Evolutionary conservation across 2,888 invertebrate genomes (phyloP).

Genomic region (Maniola hyperantus): DNA sequence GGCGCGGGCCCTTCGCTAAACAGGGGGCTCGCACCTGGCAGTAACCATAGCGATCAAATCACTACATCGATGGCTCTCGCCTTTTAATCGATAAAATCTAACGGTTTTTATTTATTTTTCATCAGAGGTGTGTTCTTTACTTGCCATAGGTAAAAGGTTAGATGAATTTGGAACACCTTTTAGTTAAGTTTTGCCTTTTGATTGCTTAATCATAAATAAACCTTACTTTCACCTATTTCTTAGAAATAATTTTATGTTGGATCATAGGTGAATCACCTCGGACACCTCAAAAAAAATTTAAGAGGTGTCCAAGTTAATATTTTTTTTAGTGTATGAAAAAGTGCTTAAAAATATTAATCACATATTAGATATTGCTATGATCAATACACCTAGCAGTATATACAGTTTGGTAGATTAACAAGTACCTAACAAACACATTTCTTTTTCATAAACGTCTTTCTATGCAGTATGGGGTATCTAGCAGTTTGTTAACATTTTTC

Average conservation of each 20-base stretch:
- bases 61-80: conserved; percentile 64
- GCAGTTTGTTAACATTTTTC: neutral
- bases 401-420: too few species aligned
- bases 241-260: neutral
- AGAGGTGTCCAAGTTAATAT: too few species aligned
- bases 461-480: neutral
- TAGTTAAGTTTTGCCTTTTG: neutral
- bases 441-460: neutral
- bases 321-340: too few species aligned
- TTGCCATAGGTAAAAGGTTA: neutral
- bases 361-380: too few species aligned
- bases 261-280: neutral
- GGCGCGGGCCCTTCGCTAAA: conserved; percentile 59
- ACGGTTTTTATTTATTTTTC: conserved; percentile 54
- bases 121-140: neutral
- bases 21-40: conserved; percentile 69
- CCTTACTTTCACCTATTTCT: conserved; percentile 1
- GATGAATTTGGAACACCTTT: neutral
- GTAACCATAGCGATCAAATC: conserved; percentile 81
- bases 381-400: too few species aligned
- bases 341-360: too few species aligned
- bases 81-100: conserved; percentile 59
- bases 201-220: neutral
- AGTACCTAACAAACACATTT: neutral
- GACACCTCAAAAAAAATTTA: neutral